Evolutionary conservation across 2,888 invertebrate species (phyloP).

Genomic region (Ischnus inquisitorius): DNA sequence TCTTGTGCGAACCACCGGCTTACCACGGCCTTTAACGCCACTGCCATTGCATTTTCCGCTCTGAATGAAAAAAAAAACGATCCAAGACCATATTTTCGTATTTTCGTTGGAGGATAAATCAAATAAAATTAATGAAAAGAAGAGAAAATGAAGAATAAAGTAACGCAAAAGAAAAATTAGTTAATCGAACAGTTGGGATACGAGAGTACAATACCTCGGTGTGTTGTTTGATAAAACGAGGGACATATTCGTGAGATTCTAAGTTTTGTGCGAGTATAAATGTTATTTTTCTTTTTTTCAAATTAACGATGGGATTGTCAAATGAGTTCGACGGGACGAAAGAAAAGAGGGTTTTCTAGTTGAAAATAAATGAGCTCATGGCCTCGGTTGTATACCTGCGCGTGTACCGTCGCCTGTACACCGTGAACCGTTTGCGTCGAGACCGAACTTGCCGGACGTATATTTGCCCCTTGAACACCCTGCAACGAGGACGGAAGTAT

Average conservation of each 20-base stretch:
- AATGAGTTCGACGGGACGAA: not conserved
- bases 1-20: conserved; percentile 89
- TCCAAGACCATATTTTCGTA: conserved; percentile 55
- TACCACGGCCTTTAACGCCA: conserved; percentile 90
- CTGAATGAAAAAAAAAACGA: conserved; percentile 76
- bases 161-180: conserved; percentile 8
- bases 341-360: conserved; percentile 2
- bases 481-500: conserved; percentile 88
- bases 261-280: conserved; percentile 9
- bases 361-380: conserved; percentile 23
- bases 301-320: not conserved
- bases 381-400: conserved; percentile 76
- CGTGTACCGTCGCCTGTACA: conserved; percentile 83
- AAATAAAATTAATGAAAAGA: conserved; percentile 16
- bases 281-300: not conserved
- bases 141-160: conserved; percentile 33
- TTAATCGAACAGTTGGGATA: conserved; percentile 21
- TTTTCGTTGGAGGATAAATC: conserved; percentile 48
- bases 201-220: conserved; percentile 11
- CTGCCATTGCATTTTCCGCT: conserved; percentile 82
- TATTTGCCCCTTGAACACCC: conserved; percentile 87
- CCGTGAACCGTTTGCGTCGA: conserved; percentile 92
- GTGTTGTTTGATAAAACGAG: conserved; percentile 30
- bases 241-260: conserved; percentile 32
- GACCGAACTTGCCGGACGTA: conserved; percentile 93